Conservation (phyloP, 2,797 vertebrate species). For the Enteromius fasciolatus region DNA sequence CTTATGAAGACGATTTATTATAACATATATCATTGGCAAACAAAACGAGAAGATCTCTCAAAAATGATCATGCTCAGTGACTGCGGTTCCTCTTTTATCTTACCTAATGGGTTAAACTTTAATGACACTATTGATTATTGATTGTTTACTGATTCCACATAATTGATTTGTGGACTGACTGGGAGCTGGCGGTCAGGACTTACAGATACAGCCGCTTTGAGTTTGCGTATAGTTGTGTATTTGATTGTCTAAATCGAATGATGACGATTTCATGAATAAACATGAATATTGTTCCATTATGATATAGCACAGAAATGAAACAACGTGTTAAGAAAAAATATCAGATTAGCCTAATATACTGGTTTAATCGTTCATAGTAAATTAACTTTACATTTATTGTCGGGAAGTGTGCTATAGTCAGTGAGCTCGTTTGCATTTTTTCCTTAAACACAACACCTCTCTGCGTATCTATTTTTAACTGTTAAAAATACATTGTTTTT, state of each 20-base stretch:
- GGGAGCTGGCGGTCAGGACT: conserved; percentile 27
- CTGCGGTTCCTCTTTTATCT: not conserved
- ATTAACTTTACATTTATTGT: not conserved
- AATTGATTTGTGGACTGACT: conserved; percentile 46
- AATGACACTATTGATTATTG: conserved; percentile 34
- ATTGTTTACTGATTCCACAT: conserved; percentile 19
- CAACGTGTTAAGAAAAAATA: not conserved
- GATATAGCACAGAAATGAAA: not conserved
- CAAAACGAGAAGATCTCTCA: not conserved
- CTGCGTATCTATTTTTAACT: not conserved
- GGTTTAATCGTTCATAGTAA: not conserved
- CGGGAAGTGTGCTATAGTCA: not conserved
- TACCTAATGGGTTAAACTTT: not conserved
- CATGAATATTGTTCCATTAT: not conserved
- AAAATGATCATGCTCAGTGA: not conserved
- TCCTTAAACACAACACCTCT: not conserved
- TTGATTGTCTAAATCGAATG: conserved; percentile 5
- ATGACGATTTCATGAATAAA: conserved; percentile 10
- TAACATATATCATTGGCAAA: not conserved
- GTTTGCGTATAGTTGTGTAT: conserved; percentile 2
- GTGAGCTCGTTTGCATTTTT: not conserved
- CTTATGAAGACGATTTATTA: not conserved
- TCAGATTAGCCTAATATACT: not conserved
- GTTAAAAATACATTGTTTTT: not conserved
- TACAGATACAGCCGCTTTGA: not conserved